Evolutionary conservation across 2,888 invertebrate species (phyloP), one percentile per base, ranked within the genome.

Genomic region (Pterostichus niger): DNA sequence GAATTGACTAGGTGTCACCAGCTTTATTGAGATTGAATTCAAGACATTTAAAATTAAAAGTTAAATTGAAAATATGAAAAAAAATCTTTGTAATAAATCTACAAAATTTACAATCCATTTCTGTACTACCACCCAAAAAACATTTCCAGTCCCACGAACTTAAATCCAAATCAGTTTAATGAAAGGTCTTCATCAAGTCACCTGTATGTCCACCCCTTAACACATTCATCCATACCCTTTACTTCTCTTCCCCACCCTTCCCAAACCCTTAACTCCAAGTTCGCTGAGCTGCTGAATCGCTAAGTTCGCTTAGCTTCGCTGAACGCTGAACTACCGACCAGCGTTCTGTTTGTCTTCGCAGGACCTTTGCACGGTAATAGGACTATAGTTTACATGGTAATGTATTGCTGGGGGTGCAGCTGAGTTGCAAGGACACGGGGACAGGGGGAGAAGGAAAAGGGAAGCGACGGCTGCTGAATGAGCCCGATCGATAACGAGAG

Each of bases 361-460:
- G 75, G 33, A 75, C 71, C 81, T 73, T 81, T 81, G 44, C 80
- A 35, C 54, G 54, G 71, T 81, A 81, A 81, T 81, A 81, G 73
- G 81, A 81, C 81, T 81, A 81, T 81, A 81, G 81, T 81, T 81
- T 73, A 81, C 81, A 81, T 81, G 81, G 73, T 81, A 81, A 81
- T 81, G 81, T 81, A 81, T 81, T 81, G 81, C 81, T 56, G 40
- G 40, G 73, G 81, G 81, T 71, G 71, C 79, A 68, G 76, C 24
- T 59, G 73, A 73, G 44, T 44, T 73, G 46, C 73, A 46, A 17
- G 31, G 13, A 24, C 52, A 31, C 33, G 75, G 15, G 17, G 46
- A 44, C 11, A 71, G 10, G 52, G n/a, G 40, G 44, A 17, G 40
- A 3, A 24, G 24, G 17, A 3, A 10, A 35, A 13, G 64, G 31